Percentiles rank a stretch among this genome's conserved stretches.
These are phyloP conservation scores for Acanthosepion pharaonis DNA, from an alignment of 2,888 invertebrate species.

Conservation along the genomic window DNA sequence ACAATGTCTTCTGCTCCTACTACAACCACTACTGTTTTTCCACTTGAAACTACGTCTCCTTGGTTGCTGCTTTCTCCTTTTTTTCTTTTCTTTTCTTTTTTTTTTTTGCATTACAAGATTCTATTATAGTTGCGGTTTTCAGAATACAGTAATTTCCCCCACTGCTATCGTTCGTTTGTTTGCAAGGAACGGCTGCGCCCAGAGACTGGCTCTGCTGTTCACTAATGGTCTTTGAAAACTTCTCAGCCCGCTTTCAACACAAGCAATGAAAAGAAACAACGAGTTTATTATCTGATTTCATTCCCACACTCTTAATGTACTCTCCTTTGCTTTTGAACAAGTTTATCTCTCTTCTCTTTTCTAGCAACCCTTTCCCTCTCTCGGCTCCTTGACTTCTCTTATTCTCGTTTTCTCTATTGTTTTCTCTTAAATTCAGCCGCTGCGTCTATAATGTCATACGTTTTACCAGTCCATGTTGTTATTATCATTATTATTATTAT, in stretches of 20 bases:
- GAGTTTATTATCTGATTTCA: no score
- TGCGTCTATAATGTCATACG: no score
- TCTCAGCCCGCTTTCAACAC: background rate
- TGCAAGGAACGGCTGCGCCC: background rate
- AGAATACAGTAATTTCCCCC: background rate
- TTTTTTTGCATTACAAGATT: background rate
- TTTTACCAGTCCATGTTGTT: no score
- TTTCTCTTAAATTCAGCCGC: no score
- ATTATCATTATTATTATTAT: no score
- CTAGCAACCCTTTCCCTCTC: background rate
- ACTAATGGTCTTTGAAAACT: background rate
- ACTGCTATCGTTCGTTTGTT: background rate
- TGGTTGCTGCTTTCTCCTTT: background rate
- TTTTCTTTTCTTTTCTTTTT: background rate
- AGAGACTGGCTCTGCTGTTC: background rate
- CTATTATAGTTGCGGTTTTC: background rate
- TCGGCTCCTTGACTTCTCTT: background rate
- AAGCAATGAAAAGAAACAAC: no score
- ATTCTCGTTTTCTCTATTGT: background rate
- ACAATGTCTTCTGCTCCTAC: background rate
- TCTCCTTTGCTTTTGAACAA: no score
- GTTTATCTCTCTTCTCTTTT: background rate
- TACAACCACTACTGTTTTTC: background rate
- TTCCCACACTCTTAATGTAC: no score
- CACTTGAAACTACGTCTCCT: background rate